phyloP scores from a whole-genome alignment of 2,113 vertebrate genomes.

The Theropithecus gelada region DNA sequence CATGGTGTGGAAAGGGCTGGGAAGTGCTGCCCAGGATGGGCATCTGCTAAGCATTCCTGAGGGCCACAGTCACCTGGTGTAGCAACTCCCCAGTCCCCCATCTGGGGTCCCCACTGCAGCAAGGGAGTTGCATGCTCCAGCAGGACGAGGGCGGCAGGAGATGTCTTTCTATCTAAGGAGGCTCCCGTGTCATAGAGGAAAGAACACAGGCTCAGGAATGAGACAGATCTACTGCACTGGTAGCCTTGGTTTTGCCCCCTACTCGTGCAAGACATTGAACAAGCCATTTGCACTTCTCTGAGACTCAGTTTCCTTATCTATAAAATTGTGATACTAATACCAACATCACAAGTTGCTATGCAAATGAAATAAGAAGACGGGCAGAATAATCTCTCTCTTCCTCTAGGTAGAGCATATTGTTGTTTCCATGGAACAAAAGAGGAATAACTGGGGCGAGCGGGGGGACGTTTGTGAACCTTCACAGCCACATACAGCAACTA shows the following conservation, averaged over 20 bases:
- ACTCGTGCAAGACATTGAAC: neutral
- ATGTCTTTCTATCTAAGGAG: neutral
- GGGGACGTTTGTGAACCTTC: neutral
- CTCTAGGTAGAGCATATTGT: neutral
- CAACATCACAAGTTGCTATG: neutral
- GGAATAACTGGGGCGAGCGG: fast-evolving
- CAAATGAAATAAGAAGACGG: neutral
- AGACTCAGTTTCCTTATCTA: neutral
- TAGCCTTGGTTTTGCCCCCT: neutral
- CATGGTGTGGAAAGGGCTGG: neutral
- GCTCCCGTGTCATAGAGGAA: fast-evolving
- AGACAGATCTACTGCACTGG: neutral
- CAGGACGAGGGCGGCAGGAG: neutral
- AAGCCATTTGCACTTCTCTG: neutral
- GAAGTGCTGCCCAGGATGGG: neutral
- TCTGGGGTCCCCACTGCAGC: neutral
- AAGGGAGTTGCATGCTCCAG: fast-evolving
- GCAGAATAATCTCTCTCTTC: neutral
- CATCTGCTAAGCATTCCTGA: neutral
- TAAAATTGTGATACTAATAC: neutral
- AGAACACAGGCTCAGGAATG: neutral
- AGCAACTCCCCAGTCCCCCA: neutral
- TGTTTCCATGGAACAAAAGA: neutral
- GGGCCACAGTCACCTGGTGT: neutral
- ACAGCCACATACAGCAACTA: neutral